Conservation (phyloP, 1,140 invertebrate genomes). For the Drosophila ogumai region DNA sequence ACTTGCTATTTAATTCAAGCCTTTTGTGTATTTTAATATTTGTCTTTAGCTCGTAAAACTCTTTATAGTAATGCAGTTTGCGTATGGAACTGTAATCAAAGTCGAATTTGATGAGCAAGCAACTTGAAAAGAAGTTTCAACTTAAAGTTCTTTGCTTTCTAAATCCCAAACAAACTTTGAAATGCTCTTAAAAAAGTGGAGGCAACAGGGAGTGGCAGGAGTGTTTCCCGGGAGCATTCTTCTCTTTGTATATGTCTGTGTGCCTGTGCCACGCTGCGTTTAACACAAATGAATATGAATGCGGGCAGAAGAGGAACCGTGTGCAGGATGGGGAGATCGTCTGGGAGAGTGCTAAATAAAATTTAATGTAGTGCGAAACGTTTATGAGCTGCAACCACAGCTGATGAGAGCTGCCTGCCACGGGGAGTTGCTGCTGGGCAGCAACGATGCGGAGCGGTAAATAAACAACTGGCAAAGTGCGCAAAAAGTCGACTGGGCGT, state of each 20-base stretch:
- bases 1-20: neutral
- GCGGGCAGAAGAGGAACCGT: constrained; percentile 41
- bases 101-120: constrained; percentile 64
- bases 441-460: constrained; percentile 76
- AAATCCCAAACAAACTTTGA: constrained; percentile 64
- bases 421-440: constrained; percentile 13
- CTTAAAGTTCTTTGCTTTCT: constrained; percentile 62
- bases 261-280: constrained; percentile 68
- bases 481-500: constrained; percentile 61
- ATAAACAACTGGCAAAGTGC: constrained; percentile 80
- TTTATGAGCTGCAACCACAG: constrained; percentile 82
- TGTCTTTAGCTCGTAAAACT: neutral
- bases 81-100: constrained; percentile 68
- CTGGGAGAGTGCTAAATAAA: constrained; percentile 71
- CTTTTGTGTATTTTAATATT: neutral
- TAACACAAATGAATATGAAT: constrained; percentile 83
- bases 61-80: constrained; percentile 7
- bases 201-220: constrained; percentile 13
- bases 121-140: constrained; percentile 46
- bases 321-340: neutral
- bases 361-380: constrained; percentile 83
- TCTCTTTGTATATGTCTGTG: constrained; percentile 22
- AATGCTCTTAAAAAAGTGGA: constrained; percentile 41
- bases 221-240: constrained; percentile 8
- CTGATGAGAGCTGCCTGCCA: constrained; percentile 46